A percentile compares a stretch with the other conserved stretches of the same genome.
phyloP scores from a whole-genome alignment of 2,888 invertebrate species.

The Limnephilus rhombicus region DNA sequence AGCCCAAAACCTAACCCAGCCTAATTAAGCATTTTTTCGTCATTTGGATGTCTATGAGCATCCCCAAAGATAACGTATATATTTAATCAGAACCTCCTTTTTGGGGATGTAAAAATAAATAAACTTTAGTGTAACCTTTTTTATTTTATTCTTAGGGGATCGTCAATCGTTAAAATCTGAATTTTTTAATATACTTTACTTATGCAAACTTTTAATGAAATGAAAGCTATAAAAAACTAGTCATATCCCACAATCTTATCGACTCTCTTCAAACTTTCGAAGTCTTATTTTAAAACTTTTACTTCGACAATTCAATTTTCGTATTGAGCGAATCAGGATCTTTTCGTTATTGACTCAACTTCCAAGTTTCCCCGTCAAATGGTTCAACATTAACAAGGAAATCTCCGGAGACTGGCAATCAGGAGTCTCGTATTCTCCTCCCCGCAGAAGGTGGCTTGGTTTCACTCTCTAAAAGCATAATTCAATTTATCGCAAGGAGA shows the following conservation, averaged over 20 bases:
- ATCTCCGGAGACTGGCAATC: background rate
- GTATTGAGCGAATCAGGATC: background rate
- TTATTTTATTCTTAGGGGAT: too few species aligned
- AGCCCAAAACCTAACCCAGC: too few species aligned
- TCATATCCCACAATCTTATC: background rate
- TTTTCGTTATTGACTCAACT: background rate
- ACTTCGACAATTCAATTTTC: background rate
- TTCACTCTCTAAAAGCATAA: conserved; percentile 8
- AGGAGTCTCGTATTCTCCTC: background rate
- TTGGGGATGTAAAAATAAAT: too few species aligned
- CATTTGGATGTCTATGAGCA: too few species aligned
- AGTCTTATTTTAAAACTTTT: background rate
- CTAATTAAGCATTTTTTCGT: too few species aligned
- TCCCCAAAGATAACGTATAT: too few species aligned
- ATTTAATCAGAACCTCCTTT: too few species aligned
- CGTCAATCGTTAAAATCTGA: too few species aligned
- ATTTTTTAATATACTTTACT: too few species aligned
- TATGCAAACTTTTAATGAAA: background rate
- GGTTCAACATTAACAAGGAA: background rate
- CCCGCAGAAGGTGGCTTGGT: background rate
- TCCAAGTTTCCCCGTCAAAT: conserved; percentile 1
- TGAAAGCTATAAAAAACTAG: background rate
- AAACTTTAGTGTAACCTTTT: too few species aligned
- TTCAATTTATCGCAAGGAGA: conserved; percentile 5
- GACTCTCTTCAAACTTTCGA: background rate